Percentiles rank a stretch among this genome's conserved stretches.
Conservation (phyloP, 2,888 invertebrate species). For the Eupithecia exiguata region DNA sequence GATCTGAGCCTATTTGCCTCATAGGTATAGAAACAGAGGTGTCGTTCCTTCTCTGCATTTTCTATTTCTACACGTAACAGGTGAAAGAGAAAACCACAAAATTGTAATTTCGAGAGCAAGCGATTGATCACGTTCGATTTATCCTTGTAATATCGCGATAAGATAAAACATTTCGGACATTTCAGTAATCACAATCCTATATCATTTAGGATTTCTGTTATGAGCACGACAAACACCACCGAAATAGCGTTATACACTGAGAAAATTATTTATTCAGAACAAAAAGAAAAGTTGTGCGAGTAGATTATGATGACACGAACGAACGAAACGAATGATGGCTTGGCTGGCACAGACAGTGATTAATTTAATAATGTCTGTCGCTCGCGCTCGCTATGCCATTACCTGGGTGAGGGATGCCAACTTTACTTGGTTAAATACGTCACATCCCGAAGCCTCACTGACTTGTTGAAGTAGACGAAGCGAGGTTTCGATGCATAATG, state of each 20-base stretch:
- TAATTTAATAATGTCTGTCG: too few species aligned
- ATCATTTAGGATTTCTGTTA: conserved; percentile 37
- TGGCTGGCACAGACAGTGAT: too few species aligned
- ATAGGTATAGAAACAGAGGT: conserved; percentile 73
- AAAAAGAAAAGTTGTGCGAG: not conserved
- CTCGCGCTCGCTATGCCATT: too few species aligned
- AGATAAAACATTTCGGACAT: conserved; percentile 55
- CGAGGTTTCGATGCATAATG: too few species aligned
- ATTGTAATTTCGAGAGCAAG: conserved; percentile 44
- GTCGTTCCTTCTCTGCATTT: conserved; percentile 73
- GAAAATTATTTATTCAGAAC: conserved; percentile 24
- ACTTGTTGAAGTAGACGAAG: too few species aligned
- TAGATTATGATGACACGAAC: too few species aligned
- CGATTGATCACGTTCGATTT: conserved; percentile 62
- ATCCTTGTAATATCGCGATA: conserved; percentile 55
- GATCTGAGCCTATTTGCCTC: conserved; percentile 74
- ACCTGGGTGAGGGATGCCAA: not conserved
- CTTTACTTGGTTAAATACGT: not conserved
- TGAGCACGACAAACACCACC: conserved; percentile 42
- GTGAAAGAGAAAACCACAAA: conserved; percentile 38
- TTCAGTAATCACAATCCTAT: conserved; percentile 39
- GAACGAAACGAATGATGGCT: too few species aligned
- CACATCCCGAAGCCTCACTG: not conserved
- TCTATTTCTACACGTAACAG: conserved; percentile 41
- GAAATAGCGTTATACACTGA: conserved; percentile 56